phyloP scores from a whole-genome alignment of 2,113 vertebrate genomes.

The Dasypus novemcinctus region DNA sequence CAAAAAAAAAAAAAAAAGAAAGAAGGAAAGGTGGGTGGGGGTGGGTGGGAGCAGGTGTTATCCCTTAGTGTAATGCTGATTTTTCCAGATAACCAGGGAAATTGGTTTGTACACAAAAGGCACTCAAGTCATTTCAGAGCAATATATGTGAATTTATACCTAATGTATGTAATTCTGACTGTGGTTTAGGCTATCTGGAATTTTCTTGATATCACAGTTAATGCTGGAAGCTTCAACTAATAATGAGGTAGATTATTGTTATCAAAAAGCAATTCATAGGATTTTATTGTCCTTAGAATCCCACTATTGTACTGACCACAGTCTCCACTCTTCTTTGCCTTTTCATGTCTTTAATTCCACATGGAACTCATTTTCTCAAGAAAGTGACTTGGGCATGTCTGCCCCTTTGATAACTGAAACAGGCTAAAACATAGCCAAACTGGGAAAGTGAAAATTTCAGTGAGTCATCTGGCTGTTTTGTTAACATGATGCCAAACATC shows the following conservation, averaged over 20 bases:
- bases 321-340: neutral
- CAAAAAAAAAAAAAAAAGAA: neutral
- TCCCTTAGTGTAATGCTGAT: neutral
- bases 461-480: slow-evolving; percentile 46
- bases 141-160: neutral
- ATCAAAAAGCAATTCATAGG: neutral
- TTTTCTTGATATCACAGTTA: neutral
- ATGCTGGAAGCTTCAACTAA: neutral
- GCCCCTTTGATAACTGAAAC: slow-evolving; percentile 38
- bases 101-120: neutral
- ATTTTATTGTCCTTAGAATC: neutral
- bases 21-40: too few relatives aligned
- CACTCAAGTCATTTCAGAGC: neutral
- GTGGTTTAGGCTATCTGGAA: too few relatives aligned
- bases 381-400: neutral
- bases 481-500: slow-evolving; percentile 65
- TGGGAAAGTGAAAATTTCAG: slow-evolving; percentile 49
- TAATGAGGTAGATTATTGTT: neutral
- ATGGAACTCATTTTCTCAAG: slow-evolving; percentile 52
- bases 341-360: neutral
- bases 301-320: neutral
- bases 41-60: too few relatives aligned
- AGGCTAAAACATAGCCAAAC: slow-evolving; percentile 26
- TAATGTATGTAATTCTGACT: neutral
- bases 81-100: neutral